Evolutionary conservation across 1,140 invertebrate species (phyloP).

Genomic region (Apocrypta bakeri): DNA sequence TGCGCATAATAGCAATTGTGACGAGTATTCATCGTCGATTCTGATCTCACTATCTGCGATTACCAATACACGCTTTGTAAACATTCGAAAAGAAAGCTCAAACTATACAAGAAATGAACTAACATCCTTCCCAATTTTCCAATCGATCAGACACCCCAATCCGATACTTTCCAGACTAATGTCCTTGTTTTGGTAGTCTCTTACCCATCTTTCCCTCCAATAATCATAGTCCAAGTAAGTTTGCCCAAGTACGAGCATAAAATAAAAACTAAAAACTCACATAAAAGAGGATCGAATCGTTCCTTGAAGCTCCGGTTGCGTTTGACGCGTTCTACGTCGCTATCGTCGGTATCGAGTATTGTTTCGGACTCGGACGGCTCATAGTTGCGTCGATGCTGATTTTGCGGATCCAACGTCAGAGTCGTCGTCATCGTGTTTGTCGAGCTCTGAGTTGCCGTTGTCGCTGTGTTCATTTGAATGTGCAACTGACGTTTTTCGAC

Average conservation of each 20-base stretch:
- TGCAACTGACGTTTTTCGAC: slow-evolving; percentile 74
- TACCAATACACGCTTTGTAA: too few species aligned
- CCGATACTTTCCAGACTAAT: neutral
- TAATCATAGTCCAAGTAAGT: neutral
- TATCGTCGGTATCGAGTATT: slow-evolving; percentile 68
- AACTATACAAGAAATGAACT: too few species aligned
- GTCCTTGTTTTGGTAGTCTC: neutral
- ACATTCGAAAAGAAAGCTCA: neutral
- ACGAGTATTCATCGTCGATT: neutral
- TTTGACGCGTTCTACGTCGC: slow-evolving; percentile 72
- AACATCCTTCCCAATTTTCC: too few species aligned
- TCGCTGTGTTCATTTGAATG: slow-evolving; percentile 64
- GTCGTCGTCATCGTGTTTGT: slow-evolving; percentile 59
- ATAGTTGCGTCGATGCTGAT: slow-evolving; percentile 59
- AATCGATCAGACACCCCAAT: neutral
- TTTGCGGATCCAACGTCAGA: slow-evolving; percentile 60
- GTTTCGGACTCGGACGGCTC: slow-evolving; percentile 70
- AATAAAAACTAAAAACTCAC: slow-evolving; percentile 52
- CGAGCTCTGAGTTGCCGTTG: slow-evolving; percentile 61
- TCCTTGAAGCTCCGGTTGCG: slow-evolving; percentile 84
- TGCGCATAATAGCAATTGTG: too few species aligned
- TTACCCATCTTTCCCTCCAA: neutral
- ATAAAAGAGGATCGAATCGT: slow-evolving; percentile 78
- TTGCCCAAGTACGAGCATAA: neutral
- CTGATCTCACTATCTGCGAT: too few species aligned